Base-by-base conservation (phyloP, 2,113 vertebrate genomes). In the Cnemophilus loriae region DNA sequence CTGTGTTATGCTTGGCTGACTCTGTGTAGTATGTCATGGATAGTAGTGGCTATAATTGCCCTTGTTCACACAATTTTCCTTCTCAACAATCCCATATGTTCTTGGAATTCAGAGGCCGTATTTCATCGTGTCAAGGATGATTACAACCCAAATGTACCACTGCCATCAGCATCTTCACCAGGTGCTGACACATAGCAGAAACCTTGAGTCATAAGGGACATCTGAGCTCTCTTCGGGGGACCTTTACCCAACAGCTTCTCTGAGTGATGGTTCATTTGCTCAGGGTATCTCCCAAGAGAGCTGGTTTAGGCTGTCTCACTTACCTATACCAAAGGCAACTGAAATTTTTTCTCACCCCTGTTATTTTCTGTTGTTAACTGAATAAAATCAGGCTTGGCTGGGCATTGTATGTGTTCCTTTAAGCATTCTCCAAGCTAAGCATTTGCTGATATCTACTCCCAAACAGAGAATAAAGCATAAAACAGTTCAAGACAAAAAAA, bases 41-140 rank as follows among this genome's bases (percentile, higher is more conserved):
- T 82, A 89, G 93, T 95, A 96, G 96, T 53, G 95, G 92, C 93
- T 89, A 3, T 97, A 97, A 97, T 97, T 97, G 90, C 94, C 91
- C 96, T 96, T 87, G 81, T 95, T 94, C 92, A 94, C 78, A 89
- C 89, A n/a, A 93, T 97, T 98, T 97, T 96, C 96, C 92, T 82
- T 95, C 90, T 82, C 94, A 91, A 84, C 74, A 95, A 96, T 97
- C 89, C 89, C 96, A 85, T 97, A 90, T 94, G 93, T 87, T 95
- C 65, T 53, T 93, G 88, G 93, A 85, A 95, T 87, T n/a, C 42
- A 3, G 90, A 61, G 81, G 85, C 89, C 74, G 47, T 95, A 91
- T 89, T 95, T 97, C 95, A 94, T 93, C 91, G 77, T 97, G 95
- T 96, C 97, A 96, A 8, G 82, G 90, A 30, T 73, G 93, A 83